Conservation (phyloP, 2,797 vertebrate species). For the Knipowitschia caucasica region DNA sequence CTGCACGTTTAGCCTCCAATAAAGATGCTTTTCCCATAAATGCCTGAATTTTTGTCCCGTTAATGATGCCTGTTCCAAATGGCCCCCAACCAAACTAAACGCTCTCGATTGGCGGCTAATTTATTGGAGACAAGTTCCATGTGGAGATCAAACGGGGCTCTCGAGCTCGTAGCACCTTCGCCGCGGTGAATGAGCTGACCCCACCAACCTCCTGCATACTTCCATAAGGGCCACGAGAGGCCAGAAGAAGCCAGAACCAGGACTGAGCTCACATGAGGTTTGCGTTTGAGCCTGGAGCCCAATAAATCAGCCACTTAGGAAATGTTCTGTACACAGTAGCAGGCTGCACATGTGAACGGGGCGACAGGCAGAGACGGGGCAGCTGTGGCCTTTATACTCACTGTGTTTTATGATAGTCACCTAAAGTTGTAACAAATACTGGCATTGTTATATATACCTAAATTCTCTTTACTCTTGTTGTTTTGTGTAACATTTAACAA, state of each 20-base stretch:
- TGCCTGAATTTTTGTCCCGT: conserved; percentile 66
- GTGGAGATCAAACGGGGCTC: conserved; percentile 72
- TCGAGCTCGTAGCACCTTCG: conserved; percentile 70
- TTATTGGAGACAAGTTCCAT: conserved; percentile 74
- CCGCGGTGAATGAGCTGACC: conserved; percentile 74
- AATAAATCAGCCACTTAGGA: conserved; percentile 65
- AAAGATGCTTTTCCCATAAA: conserved; percentile 72
- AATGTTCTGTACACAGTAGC: conserved; percentile 31
- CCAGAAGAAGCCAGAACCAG: conserved; percentile 44
- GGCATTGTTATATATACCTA: too few relatives aligned
- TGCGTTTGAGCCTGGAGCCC: conserved; percentile 62
- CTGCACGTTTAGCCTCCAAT: conserved; percentile 56
- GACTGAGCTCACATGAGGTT: conserved; percentile 68
- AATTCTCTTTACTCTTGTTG: too few relatives aligned
- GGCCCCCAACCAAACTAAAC: conserved; percentile 70
- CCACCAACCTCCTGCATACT: conserved; percentile 63
- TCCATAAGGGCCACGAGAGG: conserved; percentile 60
- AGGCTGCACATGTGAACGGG: neutral
- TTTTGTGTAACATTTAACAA: too few relatives aligned
- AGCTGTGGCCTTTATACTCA: too few relatives aligned
- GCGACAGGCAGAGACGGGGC: neutral
- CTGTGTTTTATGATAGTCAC: too few relatives aligned
- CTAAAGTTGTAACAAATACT: too few relatives aligned
- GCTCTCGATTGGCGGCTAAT: conserved; percentile 71
- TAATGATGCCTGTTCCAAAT: conserved; percentile 72